A percentile compares a stretch with the other conserved stretches of the same genome.
Evolutionary conservation across 1,140 invertebrate species (phyloP).

Genomic region (Eufriesea mexicana): DNA sequence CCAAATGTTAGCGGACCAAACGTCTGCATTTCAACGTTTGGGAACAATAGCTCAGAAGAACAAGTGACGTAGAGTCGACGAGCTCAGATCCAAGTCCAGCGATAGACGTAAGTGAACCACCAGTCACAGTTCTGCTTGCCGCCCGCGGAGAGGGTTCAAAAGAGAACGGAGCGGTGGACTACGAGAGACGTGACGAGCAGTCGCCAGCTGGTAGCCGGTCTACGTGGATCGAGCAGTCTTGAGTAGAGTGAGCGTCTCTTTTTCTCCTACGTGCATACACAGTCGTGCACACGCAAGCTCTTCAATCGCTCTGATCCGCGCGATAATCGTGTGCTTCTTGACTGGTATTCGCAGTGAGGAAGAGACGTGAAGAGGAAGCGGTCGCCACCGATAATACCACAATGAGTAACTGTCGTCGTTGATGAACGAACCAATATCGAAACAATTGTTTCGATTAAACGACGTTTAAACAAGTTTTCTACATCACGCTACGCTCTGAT

Average conservation of each 20-base stretch:
- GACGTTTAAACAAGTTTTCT: background rate
- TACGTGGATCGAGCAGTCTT: background rate
- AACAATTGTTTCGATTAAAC: conserved; percentile 5
- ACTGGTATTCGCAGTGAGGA: background rate
- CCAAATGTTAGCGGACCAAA: background rate
- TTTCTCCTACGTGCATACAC: background rate
- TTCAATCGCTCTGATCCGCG: background rate
- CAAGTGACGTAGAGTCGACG: background rate
- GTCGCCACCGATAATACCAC: conserved; percentile 15
- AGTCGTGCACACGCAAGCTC: background rate
- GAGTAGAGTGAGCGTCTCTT: background rate
- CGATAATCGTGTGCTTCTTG: conserved; percentile 1
- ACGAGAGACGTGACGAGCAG: conserved; percentile 56
- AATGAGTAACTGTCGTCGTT: conserved; percentile 46
- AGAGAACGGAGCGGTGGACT: conserved; percentile 39
- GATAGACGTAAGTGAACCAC: conserved; percentile 19
- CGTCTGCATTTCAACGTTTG: background rate
- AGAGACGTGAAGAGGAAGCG: background rate
- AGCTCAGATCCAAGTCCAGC: conserved; percentile 42
- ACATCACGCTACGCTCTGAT: background rate
- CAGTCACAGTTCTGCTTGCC: conserved; percentile 31
- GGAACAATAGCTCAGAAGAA: background rate
- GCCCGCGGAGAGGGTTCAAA: conserved; percentile 34
- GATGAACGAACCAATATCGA: background rate
- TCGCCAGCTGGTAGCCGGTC: conserved; percentile 74